Base-by-base conservation (phyloP, 2,797 vertebrate species). In the Sphenopsis melanotis region DNA sequence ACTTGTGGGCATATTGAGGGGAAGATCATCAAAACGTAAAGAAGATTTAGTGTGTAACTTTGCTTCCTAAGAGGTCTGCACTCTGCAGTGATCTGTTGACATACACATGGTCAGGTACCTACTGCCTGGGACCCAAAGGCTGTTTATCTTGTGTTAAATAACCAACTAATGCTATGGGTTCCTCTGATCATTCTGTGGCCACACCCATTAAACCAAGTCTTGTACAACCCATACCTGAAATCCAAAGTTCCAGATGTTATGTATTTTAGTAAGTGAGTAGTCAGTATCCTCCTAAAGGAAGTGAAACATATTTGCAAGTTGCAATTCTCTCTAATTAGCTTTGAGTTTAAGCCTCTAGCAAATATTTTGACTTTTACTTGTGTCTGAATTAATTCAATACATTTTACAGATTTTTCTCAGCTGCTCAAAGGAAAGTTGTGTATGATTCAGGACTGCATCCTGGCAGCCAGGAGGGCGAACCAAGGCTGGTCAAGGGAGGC, bases 61-160 rank as follows among this genome's bases (percentile, higher is more conserved):
- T 56, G 2, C 7, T 29, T 57, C 16, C 50, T 70, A 55, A 36
- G 16, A 66, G 8, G 3, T 39, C 11, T 22, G 36, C 55, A 26
- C 41, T 79, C 57, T 76, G 15, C 53, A 87, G 6, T 7, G 22
- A 52, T 63, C 65, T 63, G 22, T 41, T 83, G 46, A 32, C 5
- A 29, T 7, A 16, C 0, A 1, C 4, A 11, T 30, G 21, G 36
- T 60, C 27, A 32, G 21, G 12, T 44, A 70, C 12, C 11, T 42
- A 15, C 21, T 44, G 12, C 4, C 29, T 59, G 29, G 10, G 18
- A 36, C 39, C 10, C 27, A 81, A 47, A 71, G 49, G 5, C 17
- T 56, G 5, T 36, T 61, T 56, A 24, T 29, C 32, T 20, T 52
- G 22, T 9, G 21, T 63, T 70, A 52, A 42, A 41, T n/a, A 60